Evolutionary conservation across 2,888 invertebrate genomes (phyloP).

Genomic region (Pyrrhia umbra): DNA sequence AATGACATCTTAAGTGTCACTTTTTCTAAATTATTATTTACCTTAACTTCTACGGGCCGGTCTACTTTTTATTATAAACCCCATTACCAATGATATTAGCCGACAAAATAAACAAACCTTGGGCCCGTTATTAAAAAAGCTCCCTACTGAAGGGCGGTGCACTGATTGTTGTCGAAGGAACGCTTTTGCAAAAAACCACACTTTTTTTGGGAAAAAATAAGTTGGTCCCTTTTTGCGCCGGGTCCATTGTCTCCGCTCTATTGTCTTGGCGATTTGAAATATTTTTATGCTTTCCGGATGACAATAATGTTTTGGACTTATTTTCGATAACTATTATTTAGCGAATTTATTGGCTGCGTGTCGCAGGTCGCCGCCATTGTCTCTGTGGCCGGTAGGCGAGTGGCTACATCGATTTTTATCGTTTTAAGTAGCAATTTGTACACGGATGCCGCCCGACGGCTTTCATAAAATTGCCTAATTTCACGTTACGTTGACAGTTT

Average conservation of each 20-base stretch:
- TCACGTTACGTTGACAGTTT: conserved; percentile 72
- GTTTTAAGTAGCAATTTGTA: conserved; percentile 78
- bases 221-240: conserved; percentile 84
- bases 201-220: conserved; percentile 78
- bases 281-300: conserved; percentile 89
- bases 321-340: conserved; percentile 89
- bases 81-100: conserved; percentile 79
- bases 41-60: conserved; percentile 49
- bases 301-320: conserved; percentile 87
- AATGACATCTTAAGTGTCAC: not conserved
- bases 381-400: conserved; percentile 64
- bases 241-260: conserved; percentile 87
- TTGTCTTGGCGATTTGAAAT: conserved; percentile 89
- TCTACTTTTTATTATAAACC: conserved; percentile 71
- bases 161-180: conserved; percentile 84
- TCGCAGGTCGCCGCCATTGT: conserved; percentile 70
- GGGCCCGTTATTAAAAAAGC: conserved; percentile 84
- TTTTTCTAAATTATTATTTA: conserved; percentile 35
- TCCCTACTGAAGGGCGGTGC: conserved; percentile 77
- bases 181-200: conserved; percentile 83
- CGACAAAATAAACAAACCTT: conserved; percentile 86
- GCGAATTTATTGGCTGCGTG: conserved; percentile 83
- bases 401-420: conserved; percentile 70
- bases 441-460: conserved; percentile 73
- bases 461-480: conserved; percentile 71